Percentiles rank a stretch among this genome's conserved stretches.
Conservation (phyloP, 1,140 invertebrate genomes). For the Propsilocerus akamusi region DNA sequence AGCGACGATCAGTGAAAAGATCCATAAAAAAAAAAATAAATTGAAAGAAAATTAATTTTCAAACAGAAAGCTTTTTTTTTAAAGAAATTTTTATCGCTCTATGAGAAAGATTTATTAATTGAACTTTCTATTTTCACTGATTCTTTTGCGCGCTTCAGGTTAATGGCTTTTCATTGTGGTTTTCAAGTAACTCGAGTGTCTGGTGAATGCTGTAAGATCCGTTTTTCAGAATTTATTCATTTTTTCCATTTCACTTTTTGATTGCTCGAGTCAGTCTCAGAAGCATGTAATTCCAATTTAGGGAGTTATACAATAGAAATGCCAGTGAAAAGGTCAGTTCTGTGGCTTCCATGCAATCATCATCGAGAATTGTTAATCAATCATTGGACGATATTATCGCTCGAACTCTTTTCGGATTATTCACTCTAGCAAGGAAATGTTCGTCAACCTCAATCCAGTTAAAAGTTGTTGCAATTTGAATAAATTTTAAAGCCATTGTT, state of each 20-base stretch:
- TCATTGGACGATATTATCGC: too few relatives aligned
- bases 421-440: too few relatives aligned
- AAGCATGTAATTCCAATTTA: neutral
- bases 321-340: neutral
- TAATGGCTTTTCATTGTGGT: too few relatives aligned
- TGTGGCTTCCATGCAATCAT: too few relatives aligned
- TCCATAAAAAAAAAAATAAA: neutral
- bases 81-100: neutral
- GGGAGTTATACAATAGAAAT: neutral
- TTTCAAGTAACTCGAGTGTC: neutral
- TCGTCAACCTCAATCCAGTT: too few relatives aligned
- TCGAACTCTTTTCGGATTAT: too few relatives aligned
- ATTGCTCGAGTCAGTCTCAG: neutral
- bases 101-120: conserved; percentile 1
- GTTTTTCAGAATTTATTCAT: neutral
- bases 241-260: neutral
- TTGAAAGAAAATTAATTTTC: neutral
- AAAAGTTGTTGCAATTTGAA: too few relatives aligned
- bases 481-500: too few relatives aligned
- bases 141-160: too few relatives aligned
- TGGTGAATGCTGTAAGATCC: neutral
- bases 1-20: too few relatives aligned
- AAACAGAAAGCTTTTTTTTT: too few relatives aligned
- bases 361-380: too few relatives aligned
- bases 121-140: conserved; percentile 2